Percentiles rank a stretch among this genome's conserved stretches.
Evolutionary conservation across 2,888 invertebrate genomes (phyloP).

Genomic region (Ceriagrion tenellum): DNA sequence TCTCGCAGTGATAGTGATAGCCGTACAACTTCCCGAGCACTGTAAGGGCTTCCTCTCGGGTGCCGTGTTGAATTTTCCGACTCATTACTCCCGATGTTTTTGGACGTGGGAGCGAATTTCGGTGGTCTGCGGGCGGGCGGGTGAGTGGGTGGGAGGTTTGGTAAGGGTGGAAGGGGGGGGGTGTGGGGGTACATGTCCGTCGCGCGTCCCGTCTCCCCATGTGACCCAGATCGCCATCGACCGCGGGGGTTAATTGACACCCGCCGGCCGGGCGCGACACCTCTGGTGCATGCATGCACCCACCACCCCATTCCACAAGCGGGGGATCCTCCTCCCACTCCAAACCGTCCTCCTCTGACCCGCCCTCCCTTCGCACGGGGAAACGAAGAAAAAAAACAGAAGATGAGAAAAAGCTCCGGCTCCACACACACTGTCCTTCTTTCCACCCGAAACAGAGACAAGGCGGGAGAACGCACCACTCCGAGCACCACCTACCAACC

Average conservation of each 20-base stretch:
- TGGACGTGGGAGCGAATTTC: constrained; percentile 22
- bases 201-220: not conserved
- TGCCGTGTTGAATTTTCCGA: constrained; percentile 4
- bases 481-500: not conserved
- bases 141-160: not conserved
- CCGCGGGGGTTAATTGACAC: constrained; percentile 17
- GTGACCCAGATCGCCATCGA: constrained; percentile 32
- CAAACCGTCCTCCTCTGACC: not conserved
- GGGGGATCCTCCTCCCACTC: not conserved
- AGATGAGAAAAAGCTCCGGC: not conserved
- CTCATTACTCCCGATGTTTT: not conserved
- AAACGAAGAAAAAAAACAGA: not conserved
- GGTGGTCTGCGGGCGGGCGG: not conserved
- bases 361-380: not conserved
- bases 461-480: not conserved
- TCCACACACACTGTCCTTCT: not conserved
- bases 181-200: not conserved
- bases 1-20: not conserved
- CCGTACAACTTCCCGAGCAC: not conserved
- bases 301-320: not conserved
- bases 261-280: not conserved
- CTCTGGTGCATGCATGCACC: not conserved
- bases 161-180: no score
- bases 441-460: not conserved
- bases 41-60: not conserved